Base-by-base conservation (phyloP, 2,797 vertebrate genomes). In the Clamator glandarius region DNA sequence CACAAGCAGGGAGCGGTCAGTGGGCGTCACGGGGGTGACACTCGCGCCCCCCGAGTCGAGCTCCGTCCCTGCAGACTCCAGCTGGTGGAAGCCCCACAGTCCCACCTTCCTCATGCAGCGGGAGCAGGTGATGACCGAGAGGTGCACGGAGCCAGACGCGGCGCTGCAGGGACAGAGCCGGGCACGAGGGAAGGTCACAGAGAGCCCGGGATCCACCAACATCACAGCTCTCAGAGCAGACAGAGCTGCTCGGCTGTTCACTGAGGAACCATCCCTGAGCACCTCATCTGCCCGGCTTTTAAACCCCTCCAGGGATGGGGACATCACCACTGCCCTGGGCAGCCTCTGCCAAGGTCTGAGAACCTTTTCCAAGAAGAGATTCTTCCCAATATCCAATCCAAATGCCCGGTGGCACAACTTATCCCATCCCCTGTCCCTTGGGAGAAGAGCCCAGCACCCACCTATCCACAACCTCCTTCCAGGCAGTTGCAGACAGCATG, bases 101-200 rank as follows among this genome's bases (percentile, higher is more conserved):
- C 99, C 99, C 72, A 99, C 99, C 69, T 98, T 99, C 91, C 99
- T 98, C 98, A 98, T 98, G 93, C 99, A 99, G 88, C 98, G 98
- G 5, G 98, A 98, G 93, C 99, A 99, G 42, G 97, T 98, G 96
- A 99, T 98, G 70, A 99, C 98, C 0, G 98, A 98, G 17, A 99
- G 98, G 70, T 97, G 98, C 96, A 98, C 78, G 2, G 98, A 96
- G 12, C 98, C 97, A 6, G 98, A 87, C 8, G 96, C 41, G 12
- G 98, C 90, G 31, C 99, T 99, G 92, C 29, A 9, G 85, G 15
- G 44, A 70, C 57, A 90, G 39, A 93, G 46, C 6, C 62, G 36
- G n/a, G 6, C 35, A 26, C 0, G 8, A 23, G 67, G 73, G 29
- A 52, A 31, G 48, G 51, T 64, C 26, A 77, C 46, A 41, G 42